phyloP scores from a whole-genome alignment of 1,140 invertebrate species.

The Trachelipus rathkii region DNA sequence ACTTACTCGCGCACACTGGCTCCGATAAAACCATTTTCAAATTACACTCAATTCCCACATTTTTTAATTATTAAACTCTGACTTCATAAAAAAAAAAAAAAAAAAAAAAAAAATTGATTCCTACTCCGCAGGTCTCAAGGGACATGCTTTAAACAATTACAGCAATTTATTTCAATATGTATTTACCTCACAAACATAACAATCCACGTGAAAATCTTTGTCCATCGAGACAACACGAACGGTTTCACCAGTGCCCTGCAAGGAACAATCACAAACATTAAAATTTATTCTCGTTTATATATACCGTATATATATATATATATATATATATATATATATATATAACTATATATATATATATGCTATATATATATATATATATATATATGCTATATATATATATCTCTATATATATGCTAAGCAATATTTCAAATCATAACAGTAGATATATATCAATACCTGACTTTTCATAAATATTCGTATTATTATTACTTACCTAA shows the following conservation, averaged over 20 bases:
- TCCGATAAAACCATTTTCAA: no score
- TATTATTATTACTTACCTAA: no score
- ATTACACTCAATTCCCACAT: no score
- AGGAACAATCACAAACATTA: no score
- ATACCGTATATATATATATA: background rate
- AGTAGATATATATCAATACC: no score
- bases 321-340: background rate
- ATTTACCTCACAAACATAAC: constrained; percentile 87
- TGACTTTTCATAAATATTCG: no score
- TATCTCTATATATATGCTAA: background rate
- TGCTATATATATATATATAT: no score
- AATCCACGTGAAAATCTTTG: constrained; percentile 97
- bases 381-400: no score
- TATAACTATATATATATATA: no score
- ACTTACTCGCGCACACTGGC: constrained; percentile 1
- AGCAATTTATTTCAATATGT: no score
- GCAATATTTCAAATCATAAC: background rate
- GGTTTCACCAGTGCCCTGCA: constrained; percentile 89
- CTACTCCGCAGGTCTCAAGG: background rate
- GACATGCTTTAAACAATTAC: background rate
- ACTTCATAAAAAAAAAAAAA: no score
- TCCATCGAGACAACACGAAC: constrained; percentile 97
- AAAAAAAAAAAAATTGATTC: background rate
- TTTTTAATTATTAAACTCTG: no score
- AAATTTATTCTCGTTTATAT: background rate